Base-by-base conservation (phyloP, 2,797 vertebrate genomes). In the Pseudocheirus occidentalis region DNA sequence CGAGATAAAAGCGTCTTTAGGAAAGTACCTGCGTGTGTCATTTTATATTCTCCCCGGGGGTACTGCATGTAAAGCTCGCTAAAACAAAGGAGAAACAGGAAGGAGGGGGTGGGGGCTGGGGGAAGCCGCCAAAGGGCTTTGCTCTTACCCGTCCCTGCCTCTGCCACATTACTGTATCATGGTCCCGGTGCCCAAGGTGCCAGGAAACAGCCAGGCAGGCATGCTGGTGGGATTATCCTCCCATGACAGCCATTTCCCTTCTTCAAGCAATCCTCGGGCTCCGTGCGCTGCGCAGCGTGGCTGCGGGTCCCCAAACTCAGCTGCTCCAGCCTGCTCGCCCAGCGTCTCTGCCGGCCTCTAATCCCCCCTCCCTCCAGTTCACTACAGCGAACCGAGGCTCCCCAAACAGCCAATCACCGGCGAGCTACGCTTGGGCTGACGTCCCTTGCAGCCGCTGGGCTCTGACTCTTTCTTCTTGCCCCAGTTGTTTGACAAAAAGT, bases 161-260 rank as follows among this genome's bases (percentile, higher is more conserved):
- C 52, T 50, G 92, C 92, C 95, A 92, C 98, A 97, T 97, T 96
- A 94, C 98, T 50, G 97, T 97, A 92, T 93, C 96, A n/a, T 5
- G 93, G 7, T n/a, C 94, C 0, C 34, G 11, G n/a, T n/a, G 54
- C 95, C 90, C 93, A 12, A 1, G 89, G 21, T 6, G 57, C 92
- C 11, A 55, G 91, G 56, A 58, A 46, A 40, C 18, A 73, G 46
- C 18, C 59, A 0, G 28, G 46, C 87, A 2, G 29, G 46, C 24
- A 90, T 1, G 21, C 34, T 10, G 16, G 66, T 54, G 6, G 50
- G 28, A 11, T 11, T 91, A 57, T 0, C 92, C 93, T 57, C 62
- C 93, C 54, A 11, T 1, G 62, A 62, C 95, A 92, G 93, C 73
- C 96, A 93, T 95, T n/a, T 10, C 91, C 53, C 46, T 92, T 57